These are phyloP conservation scores for Metridium senile DNA, from an alignment of 92 coral and sea anemone genomes.

Conservation along the genomic window DNA sequence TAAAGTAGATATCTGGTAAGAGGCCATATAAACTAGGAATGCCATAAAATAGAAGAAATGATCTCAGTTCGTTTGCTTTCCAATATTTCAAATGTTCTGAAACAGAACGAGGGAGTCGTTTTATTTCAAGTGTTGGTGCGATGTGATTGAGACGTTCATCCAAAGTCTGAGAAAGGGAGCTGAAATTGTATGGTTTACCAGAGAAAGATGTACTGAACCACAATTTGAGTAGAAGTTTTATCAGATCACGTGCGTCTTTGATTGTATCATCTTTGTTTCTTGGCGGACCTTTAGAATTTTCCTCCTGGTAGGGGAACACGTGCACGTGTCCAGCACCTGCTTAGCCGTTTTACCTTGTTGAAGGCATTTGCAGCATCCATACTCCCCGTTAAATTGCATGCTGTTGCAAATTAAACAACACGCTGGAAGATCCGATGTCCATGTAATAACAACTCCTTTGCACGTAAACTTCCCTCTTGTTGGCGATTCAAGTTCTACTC, in stretches of 20 bases:
- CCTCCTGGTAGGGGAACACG: slow-evolving; percentile 38
- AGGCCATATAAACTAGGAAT: slow-evolving; percentile 51
- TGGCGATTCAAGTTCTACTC: slow-evolving; percentile 49
- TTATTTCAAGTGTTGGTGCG: slow-evolving; percentile 48
- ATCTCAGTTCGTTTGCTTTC: slow-evolving; percentile 50
- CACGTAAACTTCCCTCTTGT: slow-evolving; percentile 47
- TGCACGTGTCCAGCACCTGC: slow-evolving; percentile 31
- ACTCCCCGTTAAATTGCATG: slow-evolving; percentile 72
- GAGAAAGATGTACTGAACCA: slow-evolving; percentile 52
- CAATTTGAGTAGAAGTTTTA: slow-evolving; percentile 48
- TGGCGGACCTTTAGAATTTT: slow-evolving; percentile 63
- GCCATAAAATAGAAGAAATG: slow-evolving; percentile 45
- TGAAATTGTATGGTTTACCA: slow-evolving; percentile 36
- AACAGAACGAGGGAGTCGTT: slow-evolving; percentile 33
- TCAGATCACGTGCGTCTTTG: slow-evolving; percentile 55
- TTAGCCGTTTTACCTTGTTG: slow-evolving; percentile 57
- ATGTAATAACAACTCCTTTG: slow-evolving; percentile 41
- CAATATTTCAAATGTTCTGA: slow-evolving; percentile 43
- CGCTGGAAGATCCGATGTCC: slow-evolving; percentile 65
- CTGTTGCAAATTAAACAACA: slow-evolving; percentile 61
- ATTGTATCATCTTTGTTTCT: slow-evolving; percentile 37
- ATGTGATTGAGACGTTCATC: slow-evolving; percentile 56
- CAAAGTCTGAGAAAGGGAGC: slow-evolving; percentile 7
- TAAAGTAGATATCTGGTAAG: slow-evolving; percentile 47
- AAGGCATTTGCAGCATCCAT: slow-evolving; percentile 70